Conservation (phyloP, 2,797 vertebrate species). For the Hyperoplus immaculatus region DNA sequence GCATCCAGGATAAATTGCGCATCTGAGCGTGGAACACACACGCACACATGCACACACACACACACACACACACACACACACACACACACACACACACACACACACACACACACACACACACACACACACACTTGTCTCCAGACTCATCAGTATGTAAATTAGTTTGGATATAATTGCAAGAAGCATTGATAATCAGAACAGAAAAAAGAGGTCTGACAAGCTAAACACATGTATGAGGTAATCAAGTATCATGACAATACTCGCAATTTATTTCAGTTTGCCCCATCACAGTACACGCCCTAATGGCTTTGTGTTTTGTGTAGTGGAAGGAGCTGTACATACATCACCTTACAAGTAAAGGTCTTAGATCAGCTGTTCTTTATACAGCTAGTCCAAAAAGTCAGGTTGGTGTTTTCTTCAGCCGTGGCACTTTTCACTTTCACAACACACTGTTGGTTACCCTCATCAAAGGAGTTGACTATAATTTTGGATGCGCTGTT, state of each 20-base stretch:
- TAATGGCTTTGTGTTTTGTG: constrained; percentile 3
- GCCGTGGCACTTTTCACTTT: background rate
- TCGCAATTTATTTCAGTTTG: background rate
- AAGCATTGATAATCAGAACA: constrained; percentile 17
- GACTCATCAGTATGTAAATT: constrained; percentile 51
- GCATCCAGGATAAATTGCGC: constrained; percentile 45
- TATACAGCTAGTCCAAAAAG: background rate
- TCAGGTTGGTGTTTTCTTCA: background rate
- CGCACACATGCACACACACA: constrained; percentile 29
- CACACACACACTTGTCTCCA: constrained; percentile 39
- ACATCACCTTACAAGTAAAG: background rate
- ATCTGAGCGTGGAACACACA: constrained; percentile 17
- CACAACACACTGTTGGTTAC: background rate
- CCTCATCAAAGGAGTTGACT: constrained; percentile 38
- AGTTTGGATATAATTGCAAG: constrained; percentile 31
- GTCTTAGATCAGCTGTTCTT: background rate
- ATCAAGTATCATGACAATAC: constrained; percentile 19
- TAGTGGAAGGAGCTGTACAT: constrained; percentile 16
- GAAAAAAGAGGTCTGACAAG: constrained; percentile 17
- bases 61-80: constrained; percentile 24
- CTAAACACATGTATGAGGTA: constrained; percentile 30
- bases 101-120: constrained; percentile 17
- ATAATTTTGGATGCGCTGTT: constrained; percentile 29
- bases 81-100: constrained; percentile 32
- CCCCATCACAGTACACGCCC: background rate